Evolutionary conservation across 1,140 invertebrate species (phyloP).

Genomic region (Trinorchestia longiramus): DNA sequence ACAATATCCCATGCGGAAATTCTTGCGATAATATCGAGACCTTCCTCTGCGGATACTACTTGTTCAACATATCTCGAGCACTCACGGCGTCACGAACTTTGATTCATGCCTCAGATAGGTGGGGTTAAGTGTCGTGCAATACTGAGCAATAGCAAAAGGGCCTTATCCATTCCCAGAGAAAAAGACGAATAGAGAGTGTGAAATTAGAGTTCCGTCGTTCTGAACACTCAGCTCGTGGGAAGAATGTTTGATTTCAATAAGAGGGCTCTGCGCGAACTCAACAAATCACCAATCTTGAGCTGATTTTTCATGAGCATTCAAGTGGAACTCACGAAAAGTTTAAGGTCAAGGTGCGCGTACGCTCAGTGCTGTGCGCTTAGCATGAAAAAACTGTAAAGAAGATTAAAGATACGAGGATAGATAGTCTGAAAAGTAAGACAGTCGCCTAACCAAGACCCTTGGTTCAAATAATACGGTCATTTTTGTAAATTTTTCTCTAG

Average conservation of each 20-base stretch:
- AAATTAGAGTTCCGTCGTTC: neutral
- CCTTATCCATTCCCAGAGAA: constrained; percentile 33
- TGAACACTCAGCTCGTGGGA: neutral
- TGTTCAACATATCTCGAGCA: constrained; percentile 55
- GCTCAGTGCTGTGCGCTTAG: neutral
- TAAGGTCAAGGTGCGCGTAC: neutral
- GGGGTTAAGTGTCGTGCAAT: constrained; percentile 35
- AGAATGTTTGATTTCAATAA: constrained; percentile 7
- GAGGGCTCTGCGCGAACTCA: neutral
- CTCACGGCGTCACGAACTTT: constrained; percentile 40
- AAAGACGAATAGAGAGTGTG: constrained; percentile 7
- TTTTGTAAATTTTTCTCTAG: neutral
- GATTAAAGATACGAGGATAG: neutral
- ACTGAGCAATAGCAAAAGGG: constrained; percentile 34
- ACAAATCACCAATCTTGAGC: constrained; percentile 29
- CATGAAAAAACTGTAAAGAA: neutral
- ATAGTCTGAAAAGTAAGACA: neutral
- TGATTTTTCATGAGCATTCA: neutral
- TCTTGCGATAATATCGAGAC: constrained; percentile 46
- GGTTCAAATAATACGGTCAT: neutral
- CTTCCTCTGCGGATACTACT: constrained; percentile 48
- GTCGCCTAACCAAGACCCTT: neutral
- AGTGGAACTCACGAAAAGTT: constrained; percentile 1
- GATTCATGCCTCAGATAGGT: constrained; percentile 30
- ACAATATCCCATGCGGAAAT: constrained; percentile 11